These are phyloP conservation scores for Rhinoraja longicauda DNA, from an alignment of 2,797 vertebrate genomes.

Conservation along the genomic window DNA sequence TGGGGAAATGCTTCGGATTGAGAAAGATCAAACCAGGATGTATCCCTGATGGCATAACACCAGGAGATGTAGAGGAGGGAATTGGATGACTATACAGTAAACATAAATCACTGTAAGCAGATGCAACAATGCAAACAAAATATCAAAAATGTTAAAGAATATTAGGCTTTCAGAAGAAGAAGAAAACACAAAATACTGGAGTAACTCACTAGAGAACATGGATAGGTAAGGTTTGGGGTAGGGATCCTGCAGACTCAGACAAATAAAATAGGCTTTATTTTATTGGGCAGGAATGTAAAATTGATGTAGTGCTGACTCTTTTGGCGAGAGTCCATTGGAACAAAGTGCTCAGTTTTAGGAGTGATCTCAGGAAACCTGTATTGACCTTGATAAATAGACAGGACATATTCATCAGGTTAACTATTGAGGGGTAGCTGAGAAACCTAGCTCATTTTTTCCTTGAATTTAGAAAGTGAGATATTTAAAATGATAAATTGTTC, in stretches of 20 bases:
- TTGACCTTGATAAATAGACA: not conserved
- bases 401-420: not conserved
- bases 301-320: not conserved
- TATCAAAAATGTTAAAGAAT: not conserved
- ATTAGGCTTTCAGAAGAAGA: not conserved
- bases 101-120: not conserved
- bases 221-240: too few relatives aligned
- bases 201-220: too few relatives aligned
- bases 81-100: not conserved
- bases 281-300: not conserved
- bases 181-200: too few relatives aligned
- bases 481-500: not conserved
- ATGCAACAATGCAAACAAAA: not conserved
- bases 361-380: not conserved
- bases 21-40: not conserved
- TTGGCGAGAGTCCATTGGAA: not conserved
- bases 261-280: not conserved
- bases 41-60: not conserved
- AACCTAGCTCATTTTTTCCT: not conserved
- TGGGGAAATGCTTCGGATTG: not conserved
- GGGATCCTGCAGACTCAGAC: too few relatives aligned
- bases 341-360: not conserved
- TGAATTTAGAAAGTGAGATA: not conserved
- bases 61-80: not conserved
- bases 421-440: not conserved